Base-by-base conservation (phyloP, 2,113 vertebrate species). In the Bujurquina vittata region DNA sequence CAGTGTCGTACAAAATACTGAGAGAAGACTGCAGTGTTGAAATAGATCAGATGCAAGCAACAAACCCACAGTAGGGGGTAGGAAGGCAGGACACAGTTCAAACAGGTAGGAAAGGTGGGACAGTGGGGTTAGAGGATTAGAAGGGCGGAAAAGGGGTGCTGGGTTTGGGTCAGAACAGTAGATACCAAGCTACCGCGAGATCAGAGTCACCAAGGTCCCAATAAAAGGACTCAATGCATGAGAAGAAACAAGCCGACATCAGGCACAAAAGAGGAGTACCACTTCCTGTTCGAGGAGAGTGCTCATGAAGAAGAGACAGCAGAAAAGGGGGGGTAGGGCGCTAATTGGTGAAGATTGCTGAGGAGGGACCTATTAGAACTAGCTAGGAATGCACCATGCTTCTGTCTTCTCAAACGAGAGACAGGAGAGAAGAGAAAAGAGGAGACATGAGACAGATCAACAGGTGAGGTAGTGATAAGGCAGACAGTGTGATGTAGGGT, bases 311-410 rank as follows among this genome's bases (percentile, higher is more conserved):
- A 83, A 86, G 72, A 93, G 65, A 92, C 77, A 87, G 84, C 81
- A 85, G 77, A 91, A 78, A 56, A 79, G 3, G 26, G 26, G 26
- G 81, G 75, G 76, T 62, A 54, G 84, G 77, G 61, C 84, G 75
- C 23, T 92, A 88, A 94, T 92, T 75, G 87, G 79, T 87, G 73
- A 84, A 80, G 82, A 85, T 46, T 58, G 55, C 84, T 81, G 31
- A 65, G 83, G 77, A 75, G 85, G 90, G 87, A 82, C 92, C 94
- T 87, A 88, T 93, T 75, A 80, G 80, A 94, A 92, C 90, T 86
- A 93, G 88, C 92, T 90, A 95, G 95, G 94, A 95, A 96, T 96
- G 95, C 95, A 96, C 95, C 96, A 96, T 96, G 95, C 96, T 90
- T 88, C 93, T 94, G 93, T 91, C 93, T 89, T 90, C 86, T 95